Base-by-base conservation (phyloP, 2,888 invertebrate species). In the Acanthopleura granulata region DNA sequence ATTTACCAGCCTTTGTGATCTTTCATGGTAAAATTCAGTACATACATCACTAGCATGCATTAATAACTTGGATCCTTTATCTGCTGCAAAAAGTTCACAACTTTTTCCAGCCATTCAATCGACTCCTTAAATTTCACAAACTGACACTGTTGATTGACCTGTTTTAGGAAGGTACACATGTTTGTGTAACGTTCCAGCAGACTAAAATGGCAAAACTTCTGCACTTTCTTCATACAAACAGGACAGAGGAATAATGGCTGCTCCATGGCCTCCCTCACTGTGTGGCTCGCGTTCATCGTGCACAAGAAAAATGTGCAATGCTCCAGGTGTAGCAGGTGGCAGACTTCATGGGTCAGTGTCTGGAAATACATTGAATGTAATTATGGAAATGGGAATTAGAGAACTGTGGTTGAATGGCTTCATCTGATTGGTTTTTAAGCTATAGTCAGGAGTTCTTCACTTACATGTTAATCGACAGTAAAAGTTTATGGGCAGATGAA, bases 191-290 rank as follows among this genome's bases (percentile, higher is more conserved):
- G 66, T 27, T 66, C 25, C 18, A 22, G 22, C 1, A 66, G 29
- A 71, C 85, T 81, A 80, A 88, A 89, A 18, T 80, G 75, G 75
- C 85, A 84, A 9, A 79, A 80, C 74, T 85, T 81, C 74, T 89
- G 88, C 4, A 89, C 82, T 79, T 89, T 89, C 22, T 86, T 79
- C 66, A 88, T 78, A 77, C 89, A 89, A 4, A 89, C 86, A 3
- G 89, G 89, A 80, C 89, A 89, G 61, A 88, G 82, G 77, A 88
- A 88, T 27, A 88, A 77, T 3, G 89, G 89, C 77, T 89, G 89
- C 3, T 77, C 74, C 74, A 86, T 76, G 22, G 89, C 89, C 69
- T 88, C 84, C 0, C 76, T 71, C 75, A 89, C 78, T 22, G 87
- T 84, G n/a, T 77, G 79, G 76, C 89, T 89, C 76, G 87, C 88